Evolutionary conservation across 2,113 vertebrate genomes (phyloP).

Genomic region (Sardina pilchardus): DNA sequence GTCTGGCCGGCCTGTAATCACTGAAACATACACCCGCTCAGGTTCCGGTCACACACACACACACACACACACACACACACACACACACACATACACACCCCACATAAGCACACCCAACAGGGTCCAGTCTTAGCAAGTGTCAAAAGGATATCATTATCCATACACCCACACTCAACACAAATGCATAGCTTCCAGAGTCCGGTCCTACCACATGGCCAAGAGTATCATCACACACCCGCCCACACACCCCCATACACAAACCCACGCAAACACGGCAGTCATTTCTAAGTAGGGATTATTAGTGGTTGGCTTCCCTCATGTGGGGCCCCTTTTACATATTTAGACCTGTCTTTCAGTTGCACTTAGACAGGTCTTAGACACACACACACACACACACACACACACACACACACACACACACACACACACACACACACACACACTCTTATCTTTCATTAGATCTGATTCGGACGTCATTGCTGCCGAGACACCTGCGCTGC

Average conservation of each 20-base stretch:
- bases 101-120: not conserved
- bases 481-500: not conserved
- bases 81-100: slow-evolving; percentile 8
- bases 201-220: not conserved
- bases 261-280: not conserved
- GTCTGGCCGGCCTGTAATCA: slow-evolving; percentile 43
- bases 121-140: slow-evolving; percentile 22
- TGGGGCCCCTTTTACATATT: not conserved
- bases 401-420: not conserved
- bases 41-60: not conserved
- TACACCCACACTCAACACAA: slow-evolving; percentile 15
- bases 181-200: not conserved
- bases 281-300: not conserved
- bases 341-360: too few relatives aligned
- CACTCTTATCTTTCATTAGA: not conserved
- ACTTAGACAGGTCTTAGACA: too few relatives aligned
- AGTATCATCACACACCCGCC: not conserved
- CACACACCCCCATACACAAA: not conserved
- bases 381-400: not conserved
- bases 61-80: not conserved
- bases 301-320: not conserved
- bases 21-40: not conserved
- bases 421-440: not conserved
- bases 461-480: not conserved
- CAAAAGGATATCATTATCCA: slow-evolving; percentile 29